Percentiles rank a stretch among this genome's conserved stretches.
phyloP scores from a whole-genome alignment of 2,888 invertebrate genomes.

The Rhamphomyia laevipes region DNA sequence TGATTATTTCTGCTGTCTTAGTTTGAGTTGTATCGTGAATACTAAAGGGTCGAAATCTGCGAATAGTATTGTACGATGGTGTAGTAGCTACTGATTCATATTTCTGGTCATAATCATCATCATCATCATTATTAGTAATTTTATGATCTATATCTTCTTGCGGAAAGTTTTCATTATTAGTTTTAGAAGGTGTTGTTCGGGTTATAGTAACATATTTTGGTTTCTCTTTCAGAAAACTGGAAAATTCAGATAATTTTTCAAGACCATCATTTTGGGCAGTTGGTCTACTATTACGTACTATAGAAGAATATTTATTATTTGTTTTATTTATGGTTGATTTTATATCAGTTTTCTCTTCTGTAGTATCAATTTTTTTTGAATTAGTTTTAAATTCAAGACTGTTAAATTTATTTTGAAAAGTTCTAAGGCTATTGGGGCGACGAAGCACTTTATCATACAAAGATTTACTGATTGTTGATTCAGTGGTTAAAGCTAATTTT shows the following conservation, averaged over 20 bases:
- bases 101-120: conserved; percentile 1
- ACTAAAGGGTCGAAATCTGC: conserved; percentile 48
- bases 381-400: conserved; percentile 12
- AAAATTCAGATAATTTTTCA: conserved; percentile 32
- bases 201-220: conserved; percentile 59
- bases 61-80: conserved; percentile 59
- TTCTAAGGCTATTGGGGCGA: conserved; percentile 26
- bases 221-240: conserved; percentile 37
- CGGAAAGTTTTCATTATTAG: conserved; percentile 16
- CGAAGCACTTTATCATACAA: conserved; percentile 64
- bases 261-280: conserved; percentile 47
- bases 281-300: conserved; percentile 48
- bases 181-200: conserved; percentile 41
- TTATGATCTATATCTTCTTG: conserved; percentile 21
- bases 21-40: conserved; percentile 3
- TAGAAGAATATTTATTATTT: conserved; percentile 42
- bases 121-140: conserved; percentile 9
- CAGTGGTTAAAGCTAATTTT: conserved; percentile 40
- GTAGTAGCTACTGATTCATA: conserved; percentile 25
- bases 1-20: conserved; percentile 11
- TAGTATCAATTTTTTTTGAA: conserved; percentile 6
- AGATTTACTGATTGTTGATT: conserved; percentile 58
- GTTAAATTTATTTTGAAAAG: conserved; percentile 31
- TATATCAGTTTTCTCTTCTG: conserved; percentile 7
- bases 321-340: conserved; percentile 11